Base-by-base conservation (phyloP, 2,113 vertebrate genomes). In the Aleadryas rufinucha region DNA sequence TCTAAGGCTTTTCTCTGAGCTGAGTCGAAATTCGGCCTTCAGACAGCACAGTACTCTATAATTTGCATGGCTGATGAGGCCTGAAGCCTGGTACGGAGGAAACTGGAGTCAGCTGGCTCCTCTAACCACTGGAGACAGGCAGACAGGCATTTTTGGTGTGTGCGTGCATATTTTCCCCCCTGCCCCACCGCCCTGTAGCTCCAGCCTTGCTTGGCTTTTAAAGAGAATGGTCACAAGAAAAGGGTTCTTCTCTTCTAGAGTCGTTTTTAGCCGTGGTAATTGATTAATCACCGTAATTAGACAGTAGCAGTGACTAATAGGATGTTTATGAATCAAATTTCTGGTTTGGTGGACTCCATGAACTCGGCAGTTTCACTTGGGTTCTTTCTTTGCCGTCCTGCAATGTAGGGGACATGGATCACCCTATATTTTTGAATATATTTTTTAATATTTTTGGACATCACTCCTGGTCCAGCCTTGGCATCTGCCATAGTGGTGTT, bases 61-160 rank as follows among this genome's bases (percentile, higher is more conserved):
- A 98, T 98, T 99, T 98, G 98, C 98, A 98, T 98, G 98, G 97
- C 98, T 98, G 96, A 98, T 98, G 97, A 98, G 95, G 82, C 90
- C 94, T 70, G 41, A 97, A 95, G 92, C 92, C 97, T 96, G 96
- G 97, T 97, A 97, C 81, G 63, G 97, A 97, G 98, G 97, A 98
- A 98, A 96, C 96, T 75, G 91, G 95, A 91, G 96, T 97, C 97
- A 97, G 97, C 97, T 94, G 94, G 90, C 96, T 95, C 81, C 95
- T 94, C 97, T 78, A 87, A 97, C 98, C 97, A 49, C 98, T 82
- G 88, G 97, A 98, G 98, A 98, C 98, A 97, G 97, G 83, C 96
- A 90, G 96, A 95, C 95, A 94, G 90, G 88, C 96, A 91, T 91
- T 97, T 96, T 97, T 97, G 97, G 97, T 97, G 96, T 92, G 96